Conservation (phyloP, 2,113 vertebrate species). For the Hippocampus comes region DNA sequence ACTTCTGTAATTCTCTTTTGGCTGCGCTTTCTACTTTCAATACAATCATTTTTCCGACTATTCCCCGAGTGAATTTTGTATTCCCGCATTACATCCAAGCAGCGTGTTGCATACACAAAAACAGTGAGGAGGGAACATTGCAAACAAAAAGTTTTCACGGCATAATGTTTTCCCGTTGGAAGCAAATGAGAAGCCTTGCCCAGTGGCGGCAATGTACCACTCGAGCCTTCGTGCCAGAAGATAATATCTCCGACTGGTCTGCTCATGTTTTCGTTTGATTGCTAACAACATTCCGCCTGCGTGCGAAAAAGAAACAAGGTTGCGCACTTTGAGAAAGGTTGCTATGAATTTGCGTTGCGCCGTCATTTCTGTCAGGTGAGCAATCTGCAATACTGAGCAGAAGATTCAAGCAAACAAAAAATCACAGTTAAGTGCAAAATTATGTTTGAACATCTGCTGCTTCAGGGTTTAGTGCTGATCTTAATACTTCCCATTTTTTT, state of each 20-base stretch:
- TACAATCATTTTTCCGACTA: background rate
- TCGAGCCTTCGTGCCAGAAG: background rate
- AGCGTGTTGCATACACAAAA: background rate
- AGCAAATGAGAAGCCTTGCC: background rate
- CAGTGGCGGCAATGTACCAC: background rate
- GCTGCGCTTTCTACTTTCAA: slow-evolving; percentile 8
- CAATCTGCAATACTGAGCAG: background rate
- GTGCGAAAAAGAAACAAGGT: background rate
- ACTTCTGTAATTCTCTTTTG: slow-evolving; percentile 28
- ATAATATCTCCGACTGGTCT: background rate
- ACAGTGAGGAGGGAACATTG: background rate
- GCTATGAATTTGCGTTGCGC: background rate
- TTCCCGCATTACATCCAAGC: background rate
- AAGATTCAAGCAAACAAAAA: background rate
- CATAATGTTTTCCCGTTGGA: background rate
- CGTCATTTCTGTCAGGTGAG: background rate
- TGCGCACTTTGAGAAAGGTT: slow-evolving; percentile 5
- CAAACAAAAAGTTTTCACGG: background rate
- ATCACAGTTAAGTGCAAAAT: background rate
- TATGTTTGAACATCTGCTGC: background rate
- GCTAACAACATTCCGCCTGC: background rate
- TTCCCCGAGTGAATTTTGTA: background rate
- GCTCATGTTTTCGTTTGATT: background rate
- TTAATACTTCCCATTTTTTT: background rate
- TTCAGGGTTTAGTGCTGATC: background rate